phyloP scores from a whole-genome alignment of 2,888 invertebrate species.

The Linnaemya tessellans region DNA sequence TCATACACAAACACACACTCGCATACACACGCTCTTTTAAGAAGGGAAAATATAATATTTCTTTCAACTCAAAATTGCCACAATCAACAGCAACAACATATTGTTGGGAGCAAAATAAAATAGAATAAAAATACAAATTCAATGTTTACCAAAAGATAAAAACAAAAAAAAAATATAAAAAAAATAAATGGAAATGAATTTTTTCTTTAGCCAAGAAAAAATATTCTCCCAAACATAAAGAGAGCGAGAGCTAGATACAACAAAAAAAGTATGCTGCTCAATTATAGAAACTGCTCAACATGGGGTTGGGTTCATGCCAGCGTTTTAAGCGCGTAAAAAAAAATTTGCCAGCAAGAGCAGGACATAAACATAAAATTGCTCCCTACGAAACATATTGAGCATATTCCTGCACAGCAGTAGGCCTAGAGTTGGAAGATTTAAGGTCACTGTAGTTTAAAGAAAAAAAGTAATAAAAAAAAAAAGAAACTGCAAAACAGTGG shows the following conservation, averaged over 20 bases:
- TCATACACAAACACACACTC: conserved; percentile 24
- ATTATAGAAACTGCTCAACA: conserved; percentile 53
- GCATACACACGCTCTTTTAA: neutral
- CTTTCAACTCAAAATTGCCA: conserved; percentile 59
- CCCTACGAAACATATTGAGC: conserved; percentile 44
- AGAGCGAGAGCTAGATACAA: conserved; percentile 39
- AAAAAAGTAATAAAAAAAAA: neutral
- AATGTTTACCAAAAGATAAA: conserved; percentile 22
- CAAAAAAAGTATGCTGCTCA: conserved; percentile 24
- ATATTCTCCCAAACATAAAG: conserved; percentile 38
- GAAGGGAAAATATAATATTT: conserved; percentile 66
- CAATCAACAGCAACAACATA: conserved; percentile 59
- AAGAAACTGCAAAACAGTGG: conserved; percentile 26
- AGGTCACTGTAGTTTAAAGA: neutral
- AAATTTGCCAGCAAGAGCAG: conserved; percentile 47
- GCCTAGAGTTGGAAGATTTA: conserved; percentile 32
- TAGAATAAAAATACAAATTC: conserved; percentile 52
- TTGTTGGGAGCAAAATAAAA: conserved; percentile 48
- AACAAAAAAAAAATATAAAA: neutral
- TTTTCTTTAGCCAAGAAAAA: conserved; percentile 15
- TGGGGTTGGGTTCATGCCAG: conserved; percentile 67
- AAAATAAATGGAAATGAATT: conserved; percentile 32
- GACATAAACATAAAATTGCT: conserved; percentile 57
- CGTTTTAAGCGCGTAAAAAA: conserved; percentile 25
- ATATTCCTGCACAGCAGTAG: conserved; percentile 57